Base-by-base conservation (phyloP, 2,113 vertebrate species). In the Oryzias curvinotus region DNA sequence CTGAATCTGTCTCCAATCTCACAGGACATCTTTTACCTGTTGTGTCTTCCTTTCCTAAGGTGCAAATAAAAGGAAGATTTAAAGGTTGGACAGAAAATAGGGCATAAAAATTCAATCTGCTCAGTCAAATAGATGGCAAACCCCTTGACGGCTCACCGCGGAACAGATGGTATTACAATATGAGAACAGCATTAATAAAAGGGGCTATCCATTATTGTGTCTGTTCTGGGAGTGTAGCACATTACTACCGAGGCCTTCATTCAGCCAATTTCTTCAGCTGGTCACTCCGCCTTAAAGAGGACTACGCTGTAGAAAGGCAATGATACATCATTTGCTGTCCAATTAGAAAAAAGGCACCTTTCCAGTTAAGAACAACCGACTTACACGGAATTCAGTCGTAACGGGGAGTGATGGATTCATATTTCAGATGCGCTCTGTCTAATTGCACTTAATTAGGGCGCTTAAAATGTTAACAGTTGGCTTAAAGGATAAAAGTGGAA, bases 81-180 rank as follows among this genome's bases (percentile, higher is more conserved):
- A 49, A 59, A 70, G 36, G 52, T 25, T 56, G 52, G 14, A 46
- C 15, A 67, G 67, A 65, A 41, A 28, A 63, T 7, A 48, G 49
- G 8, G 75, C 57, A 57, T 68, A 57, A 73, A 85, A 87, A 75
- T 80, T 71, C 68, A 73, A 69, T 85, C 71, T 75, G 64, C 79
- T 53, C 62, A 71, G 65, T 75, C 59, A 83, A 85, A 85, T 57
- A 83, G 77, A 88, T 72, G 59, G 50, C 67, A 68, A 74, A 78
- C 46, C 70, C 64, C 78, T 79, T 28, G 42, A 81, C 30, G 45
- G 74, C 68, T 60, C 68, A 68, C 77, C 69, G 63, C 7, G 52
- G 67, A 80, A 81, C 88, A 90, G 88, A 90, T 87, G 87, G 90
- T 62, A 52, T 67, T 88, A 81, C 82, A 82, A 84, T 83, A 80